These are phyloP conservation scores for Spisula solida DNA, from an alignment of 2,888 invertebrate species.

Conservation along the genomic window DNA sequence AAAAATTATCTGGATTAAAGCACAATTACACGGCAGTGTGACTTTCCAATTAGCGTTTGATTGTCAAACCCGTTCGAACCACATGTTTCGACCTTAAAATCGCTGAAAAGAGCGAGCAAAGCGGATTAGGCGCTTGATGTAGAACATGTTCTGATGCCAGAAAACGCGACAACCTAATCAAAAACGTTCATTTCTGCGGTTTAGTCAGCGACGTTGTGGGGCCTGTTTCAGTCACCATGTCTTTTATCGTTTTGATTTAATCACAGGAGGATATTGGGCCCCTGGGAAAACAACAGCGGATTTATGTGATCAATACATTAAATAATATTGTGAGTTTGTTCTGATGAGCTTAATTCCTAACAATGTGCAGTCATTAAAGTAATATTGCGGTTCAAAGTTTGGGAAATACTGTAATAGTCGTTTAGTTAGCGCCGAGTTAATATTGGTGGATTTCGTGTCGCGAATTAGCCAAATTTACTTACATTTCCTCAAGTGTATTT, in stretches of 20 bases:
- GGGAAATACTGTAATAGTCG: no score
- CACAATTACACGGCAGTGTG: slow-evolving; percentile 64
- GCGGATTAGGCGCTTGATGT: slow-evolving; percentile 45
- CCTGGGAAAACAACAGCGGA: slow-evolving; percentile 11
- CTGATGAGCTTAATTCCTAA: background rate
- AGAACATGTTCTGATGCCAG: slow-evolving; percentile 34
- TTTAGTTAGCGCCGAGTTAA: no score
- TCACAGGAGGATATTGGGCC: background rate
- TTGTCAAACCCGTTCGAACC: slow-evolving; percentile 65
- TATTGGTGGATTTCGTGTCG: no score
- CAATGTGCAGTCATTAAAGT: background rate
- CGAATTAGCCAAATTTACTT: no score
- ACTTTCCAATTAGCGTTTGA: slow-evolving; percentile 62
- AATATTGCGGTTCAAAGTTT: background rate
- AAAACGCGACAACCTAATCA: slow-evolving; percentile 36
- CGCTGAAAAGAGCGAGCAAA: slow-evolving; percentile 46
- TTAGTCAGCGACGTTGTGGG: slow-evolving; percentile 7
- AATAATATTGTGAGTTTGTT: background rate
- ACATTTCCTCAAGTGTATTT: no score
- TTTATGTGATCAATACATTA: background rate
- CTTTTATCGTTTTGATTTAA: slow-evolving; percentile 17
- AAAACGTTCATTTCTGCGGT: slow-evolving; percentile 26
- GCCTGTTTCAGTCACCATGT: slow-evolving; percentile 21
- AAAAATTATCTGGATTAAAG: slow-evolving; percentile 58
- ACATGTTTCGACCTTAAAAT: slow-evolving; percentile 57